Conservation (phyloP, 1,140 invertebrate species). For the Bombus turneri region DNA sequence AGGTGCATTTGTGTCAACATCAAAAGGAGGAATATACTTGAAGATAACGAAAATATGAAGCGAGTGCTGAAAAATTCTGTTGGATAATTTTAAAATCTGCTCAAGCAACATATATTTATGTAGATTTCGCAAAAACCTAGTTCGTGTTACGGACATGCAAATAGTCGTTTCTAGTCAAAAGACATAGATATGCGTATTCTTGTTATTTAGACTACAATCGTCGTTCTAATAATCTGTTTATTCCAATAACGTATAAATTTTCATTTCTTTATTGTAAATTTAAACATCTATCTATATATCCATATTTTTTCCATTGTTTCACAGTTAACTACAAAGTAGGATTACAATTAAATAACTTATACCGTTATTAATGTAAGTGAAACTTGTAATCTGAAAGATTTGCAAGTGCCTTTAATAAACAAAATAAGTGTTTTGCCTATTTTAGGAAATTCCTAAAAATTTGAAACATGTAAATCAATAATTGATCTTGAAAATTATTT, state of each 20-base stretch:
- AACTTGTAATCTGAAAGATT: too few species aligned
- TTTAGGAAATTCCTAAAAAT: not conserved
- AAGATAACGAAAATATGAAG: not conserved
- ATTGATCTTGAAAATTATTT: not conserved
- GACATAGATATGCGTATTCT: rapidly evolving
- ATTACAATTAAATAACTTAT: too few species aligned
- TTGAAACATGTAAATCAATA: not conserved
- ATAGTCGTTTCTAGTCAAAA: not conserved
- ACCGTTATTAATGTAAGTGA: too few species aligned
- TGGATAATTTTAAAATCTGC: not conserved
- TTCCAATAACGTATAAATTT: not conserved
- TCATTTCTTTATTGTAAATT: not conserved
- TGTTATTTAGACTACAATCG: not conserved
- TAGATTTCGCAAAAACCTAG: not conserved
- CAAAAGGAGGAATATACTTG: not conserved
- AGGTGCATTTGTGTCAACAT: not conserved
- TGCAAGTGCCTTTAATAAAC: too few species aligned
- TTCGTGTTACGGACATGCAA: rapidly evolving
- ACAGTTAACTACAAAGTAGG: too few species aligned
- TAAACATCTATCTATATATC: not conserved
- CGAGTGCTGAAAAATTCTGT: not conserved
- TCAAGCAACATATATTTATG: not conserved
- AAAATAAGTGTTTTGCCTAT: not conserved
- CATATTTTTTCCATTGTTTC: too few species aligned
- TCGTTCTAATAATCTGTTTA: not conserved